Percentiles rank a stretch among this genome's conserved stretches.
These are phyloP conservation scores for Euclidia mi DNA, from an alignment of 2,888 invertebrate genomes.

Conservation along the genomic window DNA sequence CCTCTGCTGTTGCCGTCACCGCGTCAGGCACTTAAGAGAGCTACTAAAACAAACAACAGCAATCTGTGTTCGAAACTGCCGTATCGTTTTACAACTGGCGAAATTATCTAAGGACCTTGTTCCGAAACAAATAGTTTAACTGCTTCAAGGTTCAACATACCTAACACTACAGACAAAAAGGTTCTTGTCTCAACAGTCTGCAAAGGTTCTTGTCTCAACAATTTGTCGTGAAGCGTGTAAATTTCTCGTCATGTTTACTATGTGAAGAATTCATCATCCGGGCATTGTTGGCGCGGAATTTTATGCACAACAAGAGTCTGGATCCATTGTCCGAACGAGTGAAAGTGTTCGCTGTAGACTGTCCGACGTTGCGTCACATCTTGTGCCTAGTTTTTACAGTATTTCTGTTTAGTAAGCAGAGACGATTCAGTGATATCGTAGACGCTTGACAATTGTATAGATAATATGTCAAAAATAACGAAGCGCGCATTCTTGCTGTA, in stretches of 20 bases:
- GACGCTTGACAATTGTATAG: background rate
- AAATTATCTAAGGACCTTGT: constrained; percentile 11
- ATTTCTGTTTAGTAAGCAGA: constrained; percentile 17
- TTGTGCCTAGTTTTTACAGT: constrained; percentile 38
- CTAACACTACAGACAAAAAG: constrained; percentile 7
- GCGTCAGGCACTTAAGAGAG: background rate
- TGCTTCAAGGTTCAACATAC: constrained; percentile 7
- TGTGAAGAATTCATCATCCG: constrained; percentile 49
- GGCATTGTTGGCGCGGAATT: constrained; percentile 52
- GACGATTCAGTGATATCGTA: background rate
- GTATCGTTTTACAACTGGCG: constrained; percentile 16
- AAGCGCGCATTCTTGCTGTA: no score
- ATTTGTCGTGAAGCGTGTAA: constrained; percentile 36
- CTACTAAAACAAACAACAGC: constrained; percentile 15
- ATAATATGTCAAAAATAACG: background rate
- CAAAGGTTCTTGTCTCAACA: constrained; percentile 36
- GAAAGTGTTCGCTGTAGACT: constrained; percentile 42
- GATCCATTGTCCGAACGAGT: constrained; percentile 47
- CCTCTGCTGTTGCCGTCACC: background rate
- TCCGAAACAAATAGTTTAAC: constrained; percentile 10
- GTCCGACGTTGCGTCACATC: constrained; percentile 46
- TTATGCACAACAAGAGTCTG: constrained; percentile 51
- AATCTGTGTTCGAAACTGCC: constrained; percentile 10
- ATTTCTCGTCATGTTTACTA: constrained; percentile 34
- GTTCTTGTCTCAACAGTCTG: constrained; percentile 3